Base-by-base conservation (phyloP, 2,113 vertebrate species). In the Bujurquina vittata region DNA sequence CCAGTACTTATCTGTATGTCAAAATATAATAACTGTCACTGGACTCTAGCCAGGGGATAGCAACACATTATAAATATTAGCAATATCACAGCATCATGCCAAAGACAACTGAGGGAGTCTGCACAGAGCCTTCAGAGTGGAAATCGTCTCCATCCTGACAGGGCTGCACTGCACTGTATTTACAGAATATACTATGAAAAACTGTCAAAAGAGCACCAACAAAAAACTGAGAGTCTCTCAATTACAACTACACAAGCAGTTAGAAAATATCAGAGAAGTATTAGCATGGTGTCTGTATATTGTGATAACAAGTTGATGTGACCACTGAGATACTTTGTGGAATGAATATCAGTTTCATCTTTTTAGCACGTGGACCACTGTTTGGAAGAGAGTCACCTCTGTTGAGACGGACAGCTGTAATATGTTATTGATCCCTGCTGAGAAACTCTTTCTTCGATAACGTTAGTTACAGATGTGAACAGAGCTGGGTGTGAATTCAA, bases 381-480 rank as follows among this genome's bases (percentile, higher is more conserved):
- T 79, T 15, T 11, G 18, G 54, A 26, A 49, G 49, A 14, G 49
- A 40, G 62, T 81, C 77, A 84, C 90, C 83, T 90, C 81, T 83
- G 29, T 37, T 5, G 74, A 81, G 49, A 61, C 60, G n/a, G 69
- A 87, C 89, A 92, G 86, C 78, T 90, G 89, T 83, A 61, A 89
- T 80, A 84, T 85, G 86, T 86, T 87, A 91, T 90, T 52, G 89
- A 92, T 92, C 89, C 81, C 86, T 15, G 80, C 76, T 88, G 86
- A 88, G 76, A 84, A 29, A 84, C 81, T 61, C 37, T 52, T 55
- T 76, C n/a, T 76, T 67, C 22, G 55, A 76, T 57, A 26, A 63
- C 11, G 5, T 77, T n/a, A 11, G 84, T 75, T 52, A 7, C 78
- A 65, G 80, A 61, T 35, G 26, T 29, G 26, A 26, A 26, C 54